These are phyloP conservation scores for Carposina sasakii DNA, from an alignment of 1,140 invertebrate genomes.

Conservation along the genomic window DNA sequence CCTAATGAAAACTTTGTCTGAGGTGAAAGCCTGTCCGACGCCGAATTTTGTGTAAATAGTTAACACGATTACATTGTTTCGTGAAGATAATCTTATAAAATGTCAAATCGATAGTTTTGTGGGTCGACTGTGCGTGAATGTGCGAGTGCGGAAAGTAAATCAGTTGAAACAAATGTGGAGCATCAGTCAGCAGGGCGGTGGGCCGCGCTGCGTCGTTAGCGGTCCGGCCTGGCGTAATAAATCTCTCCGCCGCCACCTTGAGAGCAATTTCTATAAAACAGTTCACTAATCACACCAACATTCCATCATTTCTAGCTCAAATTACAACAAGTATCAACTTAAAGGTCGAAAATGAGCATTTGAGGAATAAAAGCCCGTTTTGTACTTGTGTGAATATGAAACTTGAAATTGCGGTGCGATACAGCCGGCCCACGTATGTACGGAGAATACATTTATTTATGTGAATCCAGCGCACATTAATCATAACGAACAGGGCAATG, in stretches of 20 bases:
- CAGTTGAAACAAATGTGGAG: slow-evolving; percentile 65
- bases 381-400: slow-evolving; percentile 37
- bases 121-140: slow-evolving; percentile 21
- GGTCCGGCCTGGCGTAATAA: slow-evolving; percentile 51
- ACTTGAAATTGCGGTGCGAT: slow-evolving; percentile 44
- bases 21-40: slow-evolving; percentile 35
- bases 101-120: not conserved
- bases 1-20: slow-evolving; percentile 62
- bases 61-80: not conserved
- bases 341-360: not conserved
- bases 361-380: not conserved
- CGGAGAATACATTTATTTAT: slow-evolving; percentile 41
- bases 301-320: not conserved
- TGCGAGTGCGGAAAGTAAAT: slow-evolving; percentile 52
- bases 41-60: slow-evolving; percentile 25
- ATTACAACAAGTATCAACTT: not conserved
- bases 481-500: slow-evolving; percentile 39
- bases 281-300: slow-evolving; percentile 29
- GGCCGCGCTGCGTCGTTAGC: slow-evolving; percentile 50
- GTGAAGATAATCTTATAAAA: too few species aligned
- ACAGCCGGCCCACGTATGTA: slow-evolving; percentile 29
- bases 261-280: slow-evolving; percentile 46
- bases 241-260: slow-evolving; percentile 56
- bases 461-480: slow-evolving; percentile 38
- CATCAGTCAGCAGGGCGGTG: slow-evolving; percentile 54